Evolutionary conservation across 2,888 invertebrate genomes (phyloP).

Genomic region (Bombylius discolor): DNA sequence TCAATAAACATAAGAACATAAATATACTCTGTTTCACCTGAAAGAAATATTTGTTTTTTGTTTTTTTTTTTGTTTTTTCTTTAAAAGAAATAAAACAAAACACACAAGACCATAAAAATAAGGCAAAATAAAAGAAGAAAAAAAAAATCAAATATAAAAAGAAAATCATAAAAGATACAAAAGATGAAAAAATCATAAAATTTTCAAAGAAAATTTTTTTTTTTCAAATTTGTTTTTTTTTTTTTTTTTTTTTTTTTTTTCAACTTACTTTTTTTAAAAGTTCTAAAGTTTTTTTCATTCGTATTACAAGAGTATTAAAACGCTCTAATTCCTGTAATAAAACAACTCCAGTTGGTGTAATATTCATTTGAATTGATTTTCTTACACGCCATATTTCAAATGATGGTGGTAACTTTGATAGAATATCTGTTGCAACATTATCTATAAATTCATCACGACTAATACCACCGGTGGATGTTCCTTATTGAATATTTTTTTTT

Average conservation of each 20-base stretch:
- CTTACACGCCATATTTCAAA: conserved; percentile 73
- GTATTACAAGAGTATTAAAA: conserved; percentile 63
- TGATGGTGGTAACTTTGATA: conserved; percentile 57
- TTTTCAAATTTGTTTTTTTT: too few relatives aligned
- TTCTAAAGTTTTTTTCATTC: conserved; percentile 56
- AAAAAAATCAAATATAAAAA: too few relatives aligned
- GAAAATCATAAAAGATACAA: neutral
- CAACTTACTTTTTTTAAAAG: conserved; percentile 49
- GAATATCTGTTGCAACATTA: conserved; percentile 61
- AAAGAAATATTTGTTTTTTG: too few relatives aligned
- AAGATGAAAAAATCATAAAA: neutral
- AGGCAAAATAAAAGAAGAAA: too few relatives aligned
- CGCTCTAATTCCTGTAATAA: conserved; percentile 79
- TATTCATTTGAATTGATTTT: conserved; percentile 63
- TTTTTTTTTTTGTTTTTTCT: too few relatives aligned
- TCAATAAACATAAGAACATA: too few relatives aligned
- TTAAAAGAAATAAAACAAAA: too few relatives aligned
- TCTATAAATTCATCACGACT: conserved; percentile 81
- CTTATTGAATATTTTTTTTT: conserved; percentile 32
- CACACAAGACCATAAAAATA: too few relatives aligned
- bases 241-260: too few relatives aligned
- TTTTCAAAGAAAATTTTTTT: neutral
- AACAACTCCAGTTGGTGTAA: conserved; percentile 75
- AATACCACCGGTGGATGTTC: conserved; percentile 53
- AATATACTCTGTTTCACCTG: too few relatives aligned